These are phyloP conservation scores for Paratrypauchen microcephalus DNA, from an alignment of 2,797 vertebrate species.

Conservation along the genomic window DNA sequence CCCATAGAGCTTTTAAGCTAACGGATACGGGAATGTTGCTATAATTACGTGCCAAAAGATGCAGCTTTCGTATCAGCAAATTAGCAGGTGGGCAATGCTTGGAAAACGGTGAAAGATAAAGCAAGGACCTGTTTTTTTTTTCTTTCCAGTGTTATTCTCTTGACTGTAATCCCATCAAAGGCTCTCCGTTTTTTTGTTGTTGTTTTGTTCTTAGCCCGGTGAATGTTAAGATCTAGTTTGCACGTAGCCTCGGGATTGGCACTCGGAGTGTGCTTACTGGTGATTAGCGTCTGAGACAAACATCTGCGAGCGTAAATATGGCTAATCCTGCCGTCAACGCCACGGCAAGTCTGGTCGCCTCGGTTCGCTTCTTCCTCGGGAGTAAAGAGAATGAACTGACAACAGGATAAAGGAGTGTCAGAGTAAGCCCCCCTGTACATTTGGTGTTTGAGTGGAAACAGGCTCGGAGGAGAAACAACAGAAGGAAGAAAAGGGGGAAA, in stretches of 20 bases:
- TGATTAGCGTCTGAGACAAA: conserved; percentile 66
- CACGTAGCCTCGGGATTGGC: conserved; percentile 46
- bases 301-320: conserved; percentile 66
- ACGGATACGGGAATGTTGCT: conserved; percentile 46
- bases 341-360: conserved; percentile 19
- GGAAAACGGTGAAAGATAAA: conserved; percentile 58
- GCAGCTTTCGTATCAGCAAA: conserved; percentile 65
- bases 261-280: conserved; percentile 46
- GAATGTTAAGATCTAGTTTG: conserved; percentile 44
- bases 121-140: conserved; percentile 23
- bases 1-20: conserved; percentile 59
- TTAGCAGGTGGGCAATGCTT: conserved; percentile 63
- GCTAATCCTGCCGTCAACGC: conserved; percentile 59
- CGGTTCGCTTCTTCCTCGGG: conserved; percentile 28
- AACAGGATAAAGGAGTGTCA: conserved; percentile 28
- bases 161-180: conserved; percentile 73
- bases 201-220: conserved; percentile 48
- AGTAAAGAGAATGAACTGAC: conserved; percentile 37
- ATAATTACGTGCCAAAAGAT: conserved; percentile 59
- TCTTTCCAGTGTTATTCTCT: conserved; percentile 58
- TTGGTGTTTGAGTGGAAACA: conserved; percentile 27
- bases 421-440: conserved; percentile 1
- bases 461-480: conserved; percentile 14
- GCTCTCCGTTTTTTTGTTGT: conserved; percentile 51
- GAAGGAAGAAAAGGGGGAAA: not conserved